A percentile compares a stretch with the other conserved stretches of the same genome.
These are phyloP conservation scores for Sula dactylatra DNA, from an alignment of 2,113 vertebrate genomes.

Conservation along the genomic window DNA sequence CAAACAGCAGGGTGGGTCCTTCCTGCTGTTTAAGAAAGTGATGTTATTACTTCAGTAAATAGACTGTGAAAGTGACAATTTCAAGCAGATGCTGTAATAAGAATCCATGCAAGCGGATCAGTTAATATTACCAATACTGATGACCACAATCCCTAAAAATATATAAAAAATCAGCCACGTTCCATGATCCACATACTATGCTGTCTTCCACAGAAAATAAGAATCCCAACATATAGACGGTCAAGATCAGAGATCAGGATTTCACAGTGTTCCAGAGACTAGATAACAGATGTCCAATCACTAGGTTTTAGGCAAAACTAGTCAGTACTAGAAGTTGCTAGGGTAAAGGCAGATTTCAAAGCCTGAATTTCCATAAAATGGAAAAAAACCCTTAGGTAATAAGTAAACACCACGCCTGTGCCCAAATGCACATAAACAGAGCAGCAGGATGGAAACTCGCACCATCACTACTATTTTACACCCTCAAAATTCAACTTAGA, in stretches of 20 bases:
- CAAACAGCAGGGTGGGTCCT: not conserved
- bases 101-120: not conserved
- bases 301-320: not conserved
- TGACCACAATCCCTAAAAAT: not conserved
- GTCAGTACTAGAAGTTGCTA: not conserved
- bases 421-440: not conserved
- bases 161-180: not conserved
- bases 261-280: not conserved
- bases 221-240: not conserved
- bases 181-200: accelerated
- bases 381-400: accelerated
- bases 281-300: not conserved
- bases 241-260: not conserved
- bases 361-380: not conserved
- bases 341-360: not conserved
- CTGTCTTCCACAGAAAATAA: no score
- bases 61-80: not conserved
- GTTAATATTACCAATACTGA: not conserved
- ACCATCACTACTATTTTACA: not conserved
- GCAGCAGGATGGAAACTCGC: not conserved
- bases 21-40: not conserved
- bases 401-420: not conserved
- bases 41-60: not conserved
- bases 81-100: not conserved
- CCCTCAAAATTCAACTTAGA: not conserved